phyloP scores from a whole-genome alignment of 2,888 invertebrate genomes.

The Ophion obscuratus region DNA sequence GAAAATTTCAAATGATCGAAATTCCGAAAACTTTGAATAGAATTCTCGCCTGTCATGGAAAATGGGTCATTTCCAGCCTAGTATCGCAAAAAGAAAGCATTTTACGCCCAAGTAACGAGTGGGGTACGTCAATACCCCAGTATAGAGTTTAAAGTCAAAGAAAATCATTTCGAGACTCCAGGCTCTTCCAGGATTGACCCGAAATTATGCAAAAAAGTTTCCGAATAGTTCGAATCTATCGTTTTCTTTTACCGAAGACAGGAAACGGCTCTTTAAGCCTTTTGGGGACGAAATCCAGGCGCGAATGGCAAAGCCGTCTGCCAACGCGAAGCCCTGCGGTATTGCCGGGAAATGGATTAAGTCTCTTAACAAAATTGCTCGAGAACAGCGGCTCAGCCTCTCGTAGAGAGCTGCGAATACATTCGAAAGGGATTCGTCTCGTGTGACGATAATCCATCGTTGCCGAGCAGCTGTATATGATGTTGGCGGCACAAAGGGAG shows the following conservation, averaged over 20 bases:
- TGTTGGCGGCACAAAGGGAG: not conserved
- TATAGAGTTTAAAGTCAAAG: too few relatives aligned
- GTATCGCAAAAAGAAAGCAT: too few relatives aligned
- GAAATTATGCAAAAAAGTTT: not conserved
- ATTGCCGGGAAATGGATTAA: not conserved
- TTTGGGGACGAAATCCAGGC: not conserved
- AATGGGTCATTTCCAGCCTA: too few relatives aligned
- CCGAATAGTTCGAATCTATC: not conserved
- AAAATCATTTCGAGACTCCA: not conserved
- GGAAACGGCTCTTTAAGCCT: not conserved
- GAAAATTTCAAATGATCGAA: too few relatives aligned
- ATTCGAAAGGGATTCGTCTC: not conserved
- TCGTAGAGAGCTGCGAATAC: not conserved
- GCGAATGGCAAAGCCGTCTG: not conserved
- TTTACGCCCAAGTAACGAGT: too few relatives aligned
- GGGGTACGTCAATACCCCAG: too few relatives aligned
- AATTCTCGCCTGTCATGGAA: too few relatives aligned
- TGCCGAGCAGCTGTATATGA: not conserved
- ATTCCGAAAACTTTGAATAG: too few relatives aligned
- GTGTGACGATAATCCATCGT: constrained; percentile 1
- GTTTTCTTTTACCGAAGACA: not conserved
- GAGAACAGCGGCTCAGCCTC: not conserved
- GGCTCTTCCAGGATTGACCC: not conserved
- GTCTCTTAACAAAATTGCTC: not conserved
- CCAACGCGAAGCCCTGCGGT: not conserved